Percentiles rank a stretch among this genome's conserved stretches.
Conservation (phyloP, 2,888 invertebrate genomes). For the Melinaea menophilus region DNA sequence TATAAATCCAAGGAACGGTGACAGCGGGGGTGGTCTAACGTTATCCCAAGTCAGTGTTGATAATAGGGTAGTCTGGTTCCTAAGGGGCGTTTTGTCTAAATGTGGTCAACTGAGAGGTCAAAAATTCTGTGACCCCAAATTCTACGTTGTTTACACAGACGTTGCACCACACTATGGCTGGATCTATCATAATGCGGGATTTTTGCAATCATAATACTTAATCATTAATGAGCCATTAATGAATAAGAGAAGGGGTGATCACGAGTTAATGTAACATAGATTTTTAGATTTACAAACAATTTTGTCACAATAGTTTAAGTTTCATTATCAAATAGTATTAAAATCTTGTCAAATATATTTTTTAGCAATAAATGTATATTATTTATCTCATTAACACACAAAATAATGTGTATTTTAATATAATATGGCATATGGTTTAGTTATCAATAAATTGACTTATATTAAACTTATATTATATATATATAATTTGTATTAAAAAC, state of each 20-base stretch:
- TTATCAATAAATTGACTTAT: no score
- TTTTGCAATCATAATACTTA: constrained; percentile 47
- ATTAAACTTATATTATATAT: no score
- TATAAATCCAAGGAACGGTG: constrained; percentile 79
- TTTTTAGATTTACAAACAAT: no score
- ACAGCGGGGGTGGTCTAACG: constrained; percentile 80
- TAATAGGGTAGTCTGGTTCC: constrained; percentile 60
- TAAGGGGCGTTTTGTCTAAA: constrained; percentile 65
- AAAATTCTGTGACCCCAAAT: constrained; percentile 51
- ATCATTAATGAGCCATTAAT: constrained; percentile 9
- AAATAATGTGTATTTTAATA: no score
- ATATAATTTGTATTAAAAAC: no score
- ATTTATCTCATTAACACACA: no score
- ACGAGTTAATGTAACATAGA: background rate
- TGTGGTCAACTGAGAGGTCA: constrained; percentile 52
- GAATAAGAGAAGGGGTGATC: background rate
- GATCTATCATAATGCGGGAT: constrained; percentile 60
- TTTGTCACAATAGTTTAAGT: no score
- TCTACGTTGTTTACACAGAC: constrained; percentile 63
- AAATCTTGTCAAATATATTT: no score
- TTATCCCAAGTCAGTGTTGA: constrained; percentile 58
- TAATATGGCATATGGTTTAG: no score
- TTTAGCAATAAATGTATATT: no score
- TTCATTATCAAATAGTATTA: no score
- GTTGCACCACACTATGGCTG: constrained; percentile 66